These are phyloP conservation scores for Orthosia gracilis DNA, from an alignment of 2,888 invertebrate genomes.

Conservation along the genomic window DNA sequence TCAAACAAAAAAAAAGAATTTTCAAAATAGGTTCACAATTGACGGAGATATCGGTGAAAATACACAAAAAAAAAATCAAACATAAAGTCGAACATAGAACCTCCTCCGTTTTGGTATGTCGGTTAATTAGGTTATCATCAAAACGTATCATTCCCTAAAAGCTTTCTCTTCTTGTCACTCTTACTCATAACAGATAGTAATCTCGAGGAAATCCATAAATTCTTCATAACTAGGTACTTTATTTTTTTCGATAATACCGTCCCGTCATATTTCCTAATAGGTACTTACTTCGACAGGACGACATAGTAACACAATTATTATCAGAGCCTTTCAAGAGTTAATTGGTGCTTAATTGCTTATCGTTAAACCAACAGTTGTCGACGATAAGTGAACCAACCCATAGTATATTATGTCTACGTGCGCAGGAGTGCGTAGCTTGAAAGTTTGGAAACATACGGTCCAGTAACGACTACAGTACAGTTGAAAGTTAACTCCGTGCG, in stretches of 20 bases:
- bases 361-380: constrained; percentile 24
- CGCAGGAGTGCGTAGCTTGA: constrained; percentile 26
- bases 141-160: not conserved
- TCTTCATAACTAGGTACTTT: constrained; percentile 3
- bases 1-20: too few species aligned
- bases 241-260: not conserved
- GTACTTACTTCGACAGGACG: not conserved
- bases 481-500: not conserved
- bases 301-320: constrained; percentile 27
- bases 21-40: too few species aligned
- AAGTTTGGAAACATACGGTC: constrained; percentile 25
- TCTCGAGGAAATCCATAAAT: not conserved
- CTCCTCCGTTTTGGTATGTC: too few species aligned
- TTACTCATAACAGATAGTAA: not conserved
- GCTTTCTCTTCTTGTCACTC: not conserved
- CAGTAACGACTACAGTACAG: not conserved
- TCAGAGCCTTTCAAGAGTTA: constrained; percentile 35
- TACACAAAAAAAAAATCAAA: too few species aligned
- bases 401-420: constrained; percentile 47
- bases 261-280: constrained; percentile 9
- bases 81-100: too few species aligned
- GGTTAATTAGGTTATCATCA: too few species aligned
- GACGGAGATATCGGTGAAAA: too few species aligned
- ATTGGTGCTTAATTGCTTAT: constrained; percentile 39
- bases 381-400: constrained; percentile 27